Evolutionary conservation across 2,888 invertebrate genomes (phyloP).

Genomic region (Drosophila suboccidentalis): DNA sequence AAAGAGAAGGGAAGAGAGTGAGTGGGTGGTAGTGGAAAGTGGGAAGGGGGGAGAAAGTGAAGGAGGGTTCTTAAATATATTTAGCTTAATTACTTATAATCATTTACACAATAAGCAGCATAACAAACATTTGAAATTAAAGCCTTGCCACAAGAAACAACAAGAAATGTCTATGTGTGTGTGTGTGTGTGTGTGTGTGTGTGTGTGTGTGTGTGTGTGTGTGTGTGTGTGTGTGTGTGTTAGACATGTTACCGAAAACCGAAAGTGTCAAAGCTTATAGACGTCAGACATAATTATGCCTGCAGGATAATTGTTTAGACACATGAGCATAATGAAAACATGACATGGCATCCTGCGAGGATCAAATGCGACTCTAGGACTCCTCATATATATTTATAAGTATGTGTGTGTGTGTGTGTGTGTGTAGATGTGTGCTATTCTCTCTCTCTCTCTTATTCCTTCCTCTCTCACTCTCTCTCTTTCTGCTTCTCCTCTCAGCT

Average conservation of each 20-base stretch:
- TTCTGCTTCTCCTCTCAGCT: neutral
- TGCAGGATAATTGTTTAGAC: constrained; percentile 82
- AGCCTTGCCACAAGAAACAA: constrained; percentile 9
- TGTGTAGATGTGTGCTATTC: constrained; percentile 33
- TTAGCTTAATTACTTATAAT: constrained; percentile 61
- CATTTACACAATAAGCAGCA: constrained; percentile 49
- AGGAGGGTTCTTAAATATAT: neutral
- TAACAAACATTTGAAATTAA: constrained; percentile 36
- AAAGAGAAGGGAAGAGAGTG: neutral
- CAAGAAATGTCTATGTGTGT: constrained; percentile 1
- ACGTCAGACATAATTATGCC: constrained; percentile 82
- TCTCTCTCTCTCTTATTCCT: neutral
- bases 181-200: constrained; percentile 15
- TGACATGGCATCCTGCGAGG: constrained; percentile 80
- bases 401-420: constrained; percentile 40
- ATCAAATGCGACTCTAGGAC: constrained; percentile 63
- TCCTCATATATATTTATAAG: no score
- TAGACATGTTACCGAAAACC: constrained; percentile 74
- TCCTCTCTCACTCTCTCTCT: constrained; percentile 3
- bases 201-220: constrained; percentile 29
- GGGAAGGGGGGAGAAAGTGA: neutral
- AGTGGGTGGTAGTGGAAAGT: neutral
- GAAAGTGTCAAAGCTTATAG: constrained; percentile 83
- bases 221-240: constrained; percentile 30
- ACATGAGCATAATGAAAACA: constrained; percentile 82